Percentiles rank a stretch among this genome's conserved stretches.
phyloP scores from a whole-genome alignment of 2,888 invertebrate genomes.

The Pristionchus exspectatus region DNA sequence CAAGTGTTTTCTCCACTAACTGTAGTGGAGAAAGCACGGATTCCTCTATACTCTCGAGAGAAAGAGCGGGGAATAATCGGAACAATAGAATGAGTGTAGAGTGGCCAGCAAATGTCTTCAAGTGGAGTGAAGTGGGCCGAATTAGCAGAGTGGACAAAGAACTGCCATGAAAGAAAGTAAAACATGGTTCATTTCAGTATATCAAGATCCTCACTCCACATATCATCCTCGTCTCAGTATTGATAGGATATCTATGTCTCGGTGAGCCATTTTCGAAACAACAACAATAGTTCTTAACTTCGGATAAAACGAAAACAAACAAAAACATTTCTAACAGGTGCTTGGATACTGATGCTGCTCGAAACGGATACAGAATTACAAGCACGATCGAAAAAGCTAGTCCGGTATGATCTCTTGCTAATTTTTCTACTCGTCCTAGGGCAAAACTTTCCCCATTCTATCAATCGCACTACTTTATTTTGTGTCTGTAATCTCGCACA shows the following conservation, averaged over 20 bases:
- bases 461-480: too few species aligned
- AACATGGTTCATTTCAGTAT: slow-evolving; percentile 68
- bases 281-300: background rate
- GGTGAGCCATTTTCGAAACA: slow-evolving; percentile 63
- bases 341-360: slow-evolving; percentile 77
- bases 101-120: slow-evolving; percentile 18
- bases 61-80: slow-evolving; percentile 46
- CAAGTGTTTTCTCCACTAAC: background rate
- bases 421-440: background rate
- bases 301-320: background rate
- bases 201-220: slow-evolving; percentile 79
- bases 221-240: slow-evolving; percentile 76
- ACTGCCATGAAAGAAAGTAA: background rate
- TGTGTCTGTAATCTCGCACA: too few species aligned
- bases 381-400: slow-evolving; percentile 68
- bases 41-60: slow-evolving; percentile 66
- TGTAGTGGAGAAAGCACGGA: slow-evolving; percentile 71
- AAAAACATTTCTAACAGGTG: slow-evolving; percentile 55
- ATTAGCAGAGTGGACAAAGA: background rate
- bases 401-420: slow-evolving; percentile 58
- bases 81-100: slow-evolving; percentile 24
- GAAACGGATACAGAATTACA: slow-evolving; percentile 77
- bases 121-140: background rate
- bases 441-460: too few species aligned
- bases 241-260: slow-evolving; percentile 78